These are phyloP conservation scores for Onychomys torridus DNA, from an alignment of 2,797 vertebrate genomes.

Conservation along the genomic window DNA sequence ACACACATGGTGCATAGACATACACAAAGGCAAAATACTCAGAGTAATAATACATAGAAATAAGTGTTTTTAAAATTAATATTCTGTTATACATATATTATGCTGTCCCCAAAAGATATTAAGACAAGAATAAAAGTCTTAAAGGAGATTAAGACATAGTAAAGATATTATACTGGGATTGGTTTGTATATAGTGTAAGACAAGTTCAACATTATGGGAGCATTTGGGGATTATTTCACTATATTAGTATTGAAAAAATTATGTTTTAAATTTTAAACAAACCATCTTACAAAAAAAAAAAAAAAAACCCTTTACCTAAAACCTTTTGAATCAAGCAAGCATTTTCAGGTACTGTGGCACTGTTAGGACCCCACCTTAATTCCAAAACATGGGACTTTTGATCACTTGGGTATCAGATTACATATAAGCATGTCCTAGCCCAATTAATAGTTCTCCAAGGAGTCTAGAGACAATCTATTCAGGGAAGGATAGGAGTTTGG, in stretches of 20 bases:
- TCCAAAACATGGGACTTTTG: background rate
- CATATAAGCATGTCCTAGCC: background rate
- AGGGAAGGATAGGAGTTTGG: background rate
- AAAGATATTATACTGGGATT: background rate
- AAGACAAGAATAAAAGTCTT: background rate
- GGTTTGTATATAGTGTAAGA: background rate
- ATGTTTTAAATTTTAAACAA: constrained; percentile 53
- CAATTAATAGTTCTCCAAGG: background rate
- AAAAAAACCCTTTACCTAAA: background rate
- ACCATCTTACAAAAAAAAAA: background rate
- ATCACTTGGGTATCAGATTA: background rate
- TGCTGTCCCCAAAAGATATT: background rate
- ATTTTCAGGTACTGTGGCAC: constrained; percentile 26
- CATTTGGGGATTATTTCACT: background rate
- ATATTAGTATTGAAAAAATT: constrained; percentile 35
- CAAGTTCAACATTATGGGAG: background rate
- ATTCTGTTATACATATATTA: constrained; percentile 7
- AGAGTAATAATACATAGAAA: background rate
- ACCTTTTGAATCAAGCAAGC: background rate
- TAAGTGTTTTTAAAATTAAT: background rate
- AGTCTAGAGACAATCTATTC: background rate
- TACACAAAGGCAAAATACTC: background rate
- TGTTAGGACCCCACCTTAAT: background rate
- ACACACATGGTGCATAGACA: background rate
- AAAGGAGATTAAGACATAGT: background rate